Evolutionary conservation across 2,888 invertebrate species (phyloP), one percentile per base, ranked within the genome.

Genomic region (Pyrgus malvae): DNA sequence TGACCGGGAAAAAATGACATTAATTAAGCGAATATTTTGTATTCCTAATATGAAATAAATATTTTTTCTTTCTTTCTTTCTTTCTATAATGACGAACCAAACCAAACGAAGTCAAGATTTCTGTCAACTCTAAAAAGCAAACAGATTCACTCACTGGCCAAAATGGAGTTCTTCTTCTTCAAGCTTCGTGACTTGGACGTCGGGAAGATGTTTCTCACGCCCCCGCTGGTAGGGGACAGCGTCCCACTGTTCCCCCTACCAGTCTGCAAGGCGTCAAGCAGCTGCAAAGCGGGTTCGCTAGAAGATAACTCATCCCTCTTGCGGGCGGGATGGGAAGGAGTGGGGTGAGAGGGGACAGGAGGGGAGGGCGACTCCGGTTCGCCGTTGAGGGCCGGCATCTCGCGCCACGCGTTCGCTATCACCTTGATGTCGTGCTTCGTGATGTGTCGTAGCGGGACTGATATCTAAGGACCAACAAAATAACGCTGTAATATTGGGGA

Each of bases 101-200:
- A n/a, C n/a, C n/a, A n/a, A n/a, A n/a, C n/a, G n/a, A n/a, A n/a
- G n/a, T n/a, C n/a, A n/a, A n/a, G n/a, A n/a, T n/a, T n/a, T n/a
- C n/a, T n/a, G n/a, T n/a, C n/a, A n/a, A n/a, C n/a, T n/a, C n/a
- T n/a, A n/a, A n/a, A n/a, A n/a, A n/a, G 12, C 5, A 7, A 11
- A 25, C 12, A 40, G 2, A n/a, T 14, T 1, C 17, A 91, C 93
- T 92, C 72, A 95, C 94, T 95, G 31, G 94, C 93, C 25, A 95
- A 83, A 25, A 95, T 90, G 17, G 93, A 93, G 72, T 94, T 95
- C 71, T 94, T 94, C 83, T 95, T 95, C 71, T 94, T 94, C 33
- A 92, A 78, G n/a, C 92, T 92, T 58, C 93, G 80, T 0, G 91
- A 91, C 71, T 94, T 93, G 57, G 90, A 88, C 0, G 90, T 80